Evolutionary conservation across 2,888 invertebrate species (phyloP), one percentile per base, ranked within the genome.

Genomic region (Meteorus colon): DNA sequence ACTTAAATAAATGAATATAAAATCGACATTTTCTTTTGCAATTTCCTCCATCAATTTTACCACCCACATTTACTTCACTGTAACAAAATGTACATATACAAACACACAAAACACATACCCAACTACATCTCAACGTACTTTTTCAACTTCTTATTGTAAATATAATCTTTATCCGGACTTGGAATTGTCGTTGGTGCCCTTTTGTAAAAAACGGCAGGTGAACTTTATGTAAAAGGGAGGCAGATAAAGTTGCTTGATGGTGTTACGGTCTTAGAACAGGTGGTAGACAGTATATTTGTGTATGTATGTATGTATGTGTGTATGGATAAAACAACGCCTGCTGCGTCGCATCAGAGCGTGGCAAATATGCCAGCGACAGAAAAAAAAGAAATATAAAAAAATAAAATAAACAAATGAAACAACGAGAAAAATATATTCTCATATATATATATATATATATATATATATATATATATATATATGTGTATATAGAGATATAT

Each of bases 201-300:
- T 55, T 55, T 55, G 19, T 19, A 51, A n/a, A n/a, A 55, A 19
- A 55, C 19, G 55, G 19, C 55, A 55, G 55, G 55, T 55, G 55
- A 55, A 55, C 19, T 55, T 8, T 24, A 55, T 55, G 55, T 55
- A 55, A 55, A 55, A 19, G n/a, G 6, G 55, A 19, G 19, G 0
- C 5, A 55, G 55, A 55, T 19, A 55, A 55, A 55, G 55, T 55
- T 55, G 19, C 19, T 55, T 24, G 55, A 55, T 55, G 19, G 19
- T 55, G 55, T 55, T 55, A 73, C 73, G 51, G 65, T 73, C 37
- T 37, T 65, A 51, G 66, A 73, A 73, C 73, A 73, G 73, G 73
- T 73, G 73, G 73, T 55, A 73, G 73, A 72, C 63, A 55, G 2
- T 55, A 55, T 55, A 55, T 19, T 48, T n/a, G 48, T 55, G 8